These are phyloP conservation scores for Tetramorium parvispinum DNA, from an alignment of 1,140 invertebrate species.

Conservation along the genomic window DNA sequence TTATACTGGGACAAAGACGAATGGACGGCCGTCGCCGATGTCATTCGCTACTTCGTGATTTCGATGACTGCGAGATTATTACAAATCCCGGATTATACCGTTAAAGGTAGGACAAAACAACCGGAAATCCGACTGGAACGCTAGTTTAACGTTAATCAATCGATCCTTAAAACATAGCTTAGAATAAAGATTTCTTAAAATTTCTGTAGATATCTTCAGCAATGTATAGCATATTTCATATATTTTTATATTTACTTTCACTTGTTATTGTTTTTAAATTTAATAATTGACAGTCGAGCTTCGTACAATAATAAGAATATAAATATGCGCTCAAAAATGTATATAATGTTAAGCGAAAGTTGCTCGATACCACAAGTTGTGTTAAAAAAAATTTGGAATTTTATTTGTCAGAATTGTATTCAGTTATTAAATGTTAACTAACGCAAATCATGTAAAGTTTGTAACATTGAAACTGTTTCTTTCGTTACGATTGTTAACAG, in stretches of 20 bases:
- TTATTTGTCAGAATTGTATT: not conserved
- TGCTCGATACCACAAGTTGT: not conserved
- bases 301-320: not conserved
- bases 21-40: conserved; percentile 57
- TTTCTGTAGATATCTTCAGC: not conserved
- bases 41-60: conserved; percentile 31
- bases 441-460: not conserved
- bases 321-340: not conserved
- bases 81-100: conserved; percentile 3
- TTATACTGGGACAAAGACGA: conserved; percentile 69
- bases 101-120: not conserved
- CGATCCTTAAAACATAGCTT: not conserved
- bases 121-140: conserved; percentile 4
- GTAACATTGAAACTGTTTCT: not conserved
- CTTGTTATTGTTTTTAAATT: not conserved
- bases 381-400: not conserved
- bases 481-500: not conserved
- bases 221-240: not conserved
- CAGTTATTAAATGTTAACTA: not conserved
- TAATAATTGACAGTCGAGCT: not conserved
- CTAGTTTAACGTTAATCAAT: not conserved
- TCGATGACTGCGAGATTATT: not conserved
- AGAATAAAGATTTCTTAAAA: not conserved
- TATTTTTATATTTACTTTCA: not conserved
- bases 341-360: not conserved